A percentile compares a stretch with the other conserved stretches of the same genome.
These are phyloP conservation scores for Odontamblyopus rebecca DNA, from an alignment of 2,797 vertebrate genomes.

Conservation along the genomic window DNA sequence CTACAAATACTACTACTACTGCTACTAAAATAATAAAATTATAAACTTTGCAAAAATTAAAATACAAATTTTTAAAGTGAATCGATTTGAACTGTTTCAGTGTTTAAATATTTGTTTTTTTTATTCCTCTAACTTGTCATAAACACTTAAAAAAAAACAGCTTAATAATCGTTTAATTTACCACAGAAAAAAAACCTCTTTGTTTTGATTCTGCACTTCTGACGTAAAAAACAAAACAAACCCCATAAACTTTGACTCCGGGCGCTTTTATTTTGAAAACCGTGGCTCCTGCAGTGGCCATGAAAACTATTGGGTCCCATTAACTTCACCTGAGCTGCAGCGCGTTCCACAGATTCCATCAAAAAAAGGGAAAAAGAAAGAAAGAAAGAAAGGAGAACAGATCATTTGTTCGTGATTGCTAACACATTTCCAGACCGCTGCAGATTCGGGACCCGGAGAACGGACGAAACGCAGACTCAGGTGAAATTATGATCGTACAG, in stretches of 20 bases:
- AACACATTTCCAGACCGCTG: constrained; percentile 52
- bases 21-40: too few relatives aligned
- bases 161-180: neutral
- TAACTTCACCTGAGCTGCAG: constrained; percentile 52
- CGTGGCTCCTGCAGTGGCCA: constrained; percentile 14
- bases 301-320: constrained; percentile 36
- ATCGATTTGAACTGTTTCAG: too few relatives aligned
- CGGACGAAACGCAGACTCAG: neutral
- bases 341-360: constrained; percentile 60
- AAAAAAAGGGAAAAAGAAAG: neutral
- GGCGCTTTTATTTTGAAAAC: neutral
- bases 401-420: constrained; percentile 56
- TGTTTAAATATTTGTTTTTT: too few relatives aligned
- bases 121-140: too few relatives aligned
- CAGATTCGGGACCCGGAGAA: constrained; percentile 17
- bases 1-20: too few relatives aligned
- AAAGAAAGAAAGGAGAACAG: neutral
- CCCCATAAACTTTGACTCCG: neutral
- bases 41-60: too few relatives aligned
- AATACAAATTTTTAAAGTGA: too few relatives aligned
- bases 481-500: neutral
- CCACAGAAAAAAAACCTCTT: neutral
- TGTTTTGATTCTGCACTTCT: too few relatives aligned
- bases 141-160: too few relatives aligned
- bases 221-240: too few relatives aligned